Conservation (phyloP, 2,797 vertebrate species). For the Taenioides sp. region DNA sequence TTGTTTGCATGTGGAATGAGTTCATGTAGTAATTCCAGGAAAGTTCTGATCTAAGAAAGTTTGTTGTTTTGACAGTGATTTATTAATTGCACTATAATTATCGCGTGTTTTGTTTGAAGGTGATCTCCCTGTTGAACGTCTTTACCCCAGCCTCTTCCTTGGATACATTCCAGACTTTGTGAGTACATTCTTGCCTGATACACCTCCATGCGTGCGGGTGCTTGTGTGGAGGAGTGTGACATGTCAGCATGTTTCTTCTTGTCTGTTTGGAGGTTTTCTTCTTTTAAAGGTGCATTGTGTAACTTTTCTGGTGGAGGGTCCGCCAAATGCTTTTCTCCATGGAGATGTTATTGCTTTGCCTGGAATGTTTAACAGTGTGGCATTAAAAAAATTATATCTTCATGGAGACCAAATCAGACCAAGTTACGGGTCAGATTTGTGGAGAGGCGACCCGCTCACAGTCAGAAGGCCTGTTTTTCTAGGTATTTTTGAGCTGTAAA, state of each 20-base stretch:
- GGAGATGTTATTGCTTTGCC: too few species aligned
- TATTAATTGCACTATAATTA: neutral
- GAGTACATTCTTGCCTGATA: conserved; percentile 56
- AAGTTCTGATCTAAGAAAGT: neutral
- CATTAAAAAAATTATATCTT: too few species aligned
- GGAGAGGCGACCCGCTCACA: too few species aligned
- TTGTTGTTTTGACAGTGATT: neutral
- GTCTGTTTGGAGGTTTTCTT: conserved; percentile 23
- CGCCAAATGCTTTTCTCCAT: too few species aligned
- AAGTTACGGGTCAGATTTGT: too few species aligned
- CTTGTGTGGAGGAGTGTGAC: conserved; percentile 19
- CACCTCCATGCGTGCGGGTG: conserved; percentile 9
- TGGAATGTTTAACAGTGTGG: too few species aligned
- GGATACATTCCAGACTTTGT: conserved; percentile 86
- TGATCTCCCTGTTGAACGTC: conserved; percentile 82
- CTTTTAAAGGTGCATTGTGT: too few species aligned
- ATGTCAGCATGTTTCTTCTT: conserved; percentile 22
- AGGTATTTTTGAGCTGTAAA: too few species aligned
- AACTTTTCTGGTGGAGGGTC: too few species aligned
- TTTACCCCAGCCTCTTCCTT: conserved; percentile 80
- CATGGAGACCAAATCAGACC: too few species aligned
- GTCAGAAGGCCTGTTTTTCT: too few species aligned
- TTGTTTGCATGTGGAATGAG: neutral
- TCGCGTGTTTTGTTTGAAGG: conserved; percentile 56
- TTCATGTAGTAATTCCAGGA: neutral